Evolutionary conservation across 1,140 invertebrate genomes (phyloP), one percentile per base, ranked within the genome.

Genomic region (Atopsyche davidsoni): DNA sequence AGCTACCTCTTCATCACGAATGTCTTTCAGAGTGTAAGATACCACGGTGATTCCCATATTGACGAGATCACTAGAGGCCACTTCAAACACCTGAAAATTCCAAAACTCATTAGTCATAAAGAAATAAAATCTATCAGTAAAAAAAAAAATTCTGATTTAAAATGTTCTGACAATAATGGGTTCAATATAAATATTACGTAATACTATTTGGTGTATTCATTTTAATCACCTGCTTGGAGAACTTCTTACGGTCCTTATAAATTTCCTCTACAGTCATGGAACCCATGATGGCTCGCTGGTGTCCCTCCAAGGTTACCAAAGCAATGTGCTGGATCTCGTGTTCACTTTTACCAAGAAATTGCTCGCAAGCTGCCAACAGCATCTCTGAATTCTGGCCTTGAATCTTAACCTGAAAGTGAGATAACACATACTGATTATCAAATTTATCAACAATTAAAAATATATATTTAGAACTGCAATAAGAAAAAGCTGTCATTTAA

Each of bases 261-360:
- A 98, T 98, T 76, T 98, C 95, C 77, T 97, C 94, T 9, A 98
- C 94, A 24, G 93, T 96, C 94, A 98, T 98, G 53, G 91, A 93
- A 6, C 95, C 95, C 94, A 98, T 98, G 49, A 98, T 98, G 51
- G 94, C 94, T 58, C 95, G 75, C 73, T 98, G 95, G 70, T 98
- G 95, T 55, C 95, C 95, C 74, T 98, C 95, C 16, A 98, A 72
- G 34, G 95, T 98, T 28, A 96, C 93, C 38, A 96, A 75, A 18
- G 94, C 94, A 66, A 98, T 92, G 60, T 90, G 83, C 61, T 89
- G 88, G 52, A 98, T 95, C 68, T 96, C 91, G 4, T 79, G 61
- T 66, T 96, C 91, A 1, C 78, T 72, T 76, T 97, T 97, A 17
- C 93, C 93, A 19, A 98, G 75, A 75, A 98, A 98, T 62, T 97